Evolutionary conservation across 2,888 invertebrate species (phyloP).

Genomic region (Tiphia femorata): DNA sequence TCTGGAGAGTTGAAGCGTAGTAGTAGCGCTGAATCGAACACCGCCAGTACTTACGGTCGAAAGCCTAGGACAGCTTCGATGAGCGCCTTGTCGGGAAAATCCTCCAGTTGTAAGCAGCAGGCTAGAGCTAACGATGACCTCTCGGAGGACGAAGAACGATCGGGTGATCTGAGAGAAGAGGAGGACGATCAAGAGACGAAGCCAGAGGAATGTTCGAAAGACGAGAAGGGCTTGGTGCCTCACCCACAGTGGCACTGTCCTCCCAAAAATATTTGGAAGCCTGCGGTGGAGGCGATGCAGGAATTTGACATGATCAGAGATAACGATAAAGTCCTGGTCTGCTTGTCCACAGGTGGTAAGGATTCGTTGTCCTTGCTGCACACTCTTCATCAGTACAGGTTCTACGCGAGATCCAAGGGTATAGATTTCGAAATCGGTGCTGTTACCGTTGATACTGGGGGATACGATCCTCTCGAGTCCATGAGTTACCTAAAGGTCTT

Average conservation of each 20-base stretch:
- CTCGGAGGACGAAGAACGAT: conserved; percentile 61
- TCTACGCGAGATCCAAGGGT: conserved; percentile 80
- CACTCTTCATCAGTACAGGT: conserved; percentile 86
- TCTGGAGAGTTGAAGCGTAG: conserved; percentile 55
- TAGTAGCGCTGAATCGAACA: conserved; percentile 62
- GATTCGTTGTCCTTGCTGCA: conserved; percentile 89
- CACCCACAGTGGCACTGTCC: conserved; percentile 78
- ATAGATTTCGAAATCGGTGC: conserved; percentile 81
- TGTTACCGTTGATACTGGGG: conserved; percentile 78
- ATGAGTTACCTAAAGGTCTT: conserved; percentile 73
- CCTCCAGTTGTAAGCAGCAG: conserved; percentile 32
- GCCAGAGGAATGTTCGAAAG: conserved; percentile 16
- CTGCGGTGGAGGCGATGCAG: conserved; percentile 83
- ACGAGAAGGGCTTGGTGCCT: conserved; percentile 47
- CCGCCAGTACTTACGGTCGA: conserved; percentile 45
- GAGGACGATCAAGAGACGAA: conserved; percentile 37
- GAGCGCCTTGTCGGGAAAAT: conserved; percentile 32
- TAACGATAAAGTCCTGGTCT: conserved; percentile 86
- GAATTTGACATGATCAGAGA: conserved; percentile 88
- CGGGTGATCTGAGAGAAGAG: conserved; percentile 41
- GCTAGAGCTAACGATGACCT: conserved; percentile 54
- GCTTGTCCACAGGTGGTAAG: conserved; percentile 83
- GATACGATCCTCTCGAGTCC: conserved; percentile 74
- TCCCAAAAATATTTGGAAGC: conserved; percentile 85
- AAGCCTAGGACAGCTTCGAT: conserved; percentile 43